Evolutionary conservation across 1,140 invertebrate species (phyloP).

Genomic region (Heliconius himera): DNA sequence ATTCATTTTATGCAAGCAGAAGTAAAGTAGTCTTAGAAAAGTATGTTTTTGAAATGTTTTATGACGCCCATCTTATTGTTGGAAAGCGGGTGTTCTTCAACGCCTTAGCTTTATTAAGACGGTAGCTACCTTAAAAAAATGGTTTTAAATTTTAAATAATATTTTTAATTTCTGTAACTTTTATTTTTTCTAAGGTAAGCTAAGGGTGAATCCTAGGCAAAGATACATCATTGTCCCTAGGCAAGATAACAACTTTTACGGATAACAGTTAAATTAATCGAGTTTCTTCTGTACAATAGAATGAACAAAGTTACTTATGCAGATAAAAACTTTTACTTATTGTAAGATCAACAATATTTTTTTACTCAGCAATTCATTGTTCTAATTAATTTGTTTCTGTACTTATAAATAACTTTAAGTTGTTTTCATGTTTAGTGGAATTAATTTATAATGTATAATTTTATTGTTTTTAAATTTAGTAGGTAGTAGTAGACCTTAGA

Average conservation of each 20-base stretch:
- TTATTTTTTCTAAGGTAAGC: not conserved
- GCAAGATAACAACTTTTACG: slow-evolving; percentile 49
- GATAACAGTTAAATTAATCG: slow-evolving; percentile 55
- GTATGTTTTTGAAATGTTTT: slow-evolving; percentile 11
- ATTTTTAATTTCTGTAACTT: not conserved
- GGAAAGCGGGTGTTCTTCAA: slow-evolving; percentile 4
- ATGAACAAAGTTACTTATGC: slow-evolving; percentile 45
- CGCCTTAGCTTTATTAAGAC: not conserved
- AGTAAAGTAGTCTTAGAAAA: slow-evolving; percentile 13
- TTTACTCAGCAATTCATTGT: slow-evolving; percentile 22
- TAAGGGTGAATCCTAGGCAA: not conserved
- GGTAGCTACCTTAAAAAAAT: not conserved
- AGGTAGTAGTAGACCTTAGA: too few species aligned
- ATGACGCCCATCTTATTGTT: not conserved
- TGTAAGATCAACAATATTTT: slow-evolving; percentile 35
- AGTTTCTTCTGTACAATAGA: slow-evolving; percentile 47
- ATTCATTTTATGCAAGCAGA: slow-evolving; percentile 10
- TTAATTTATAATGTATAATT: too few species aligned
- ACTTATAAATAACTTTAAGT: not conserved
- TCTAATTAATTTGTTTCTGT: slow-evolving; percentile 11
- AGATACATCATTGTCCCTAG: slow-evolving; percentile 34
- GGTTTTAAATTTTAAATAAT: not conserved
- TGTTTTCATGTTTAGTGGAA: not conserved
- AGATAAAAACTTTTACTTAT: slow-evolving; percentile 49
- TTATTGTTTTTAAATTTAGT: too few species aligned